Conservation (phyloP, 2,888 invertebrate species). For the Polydrusus tereticollis region DNA sequence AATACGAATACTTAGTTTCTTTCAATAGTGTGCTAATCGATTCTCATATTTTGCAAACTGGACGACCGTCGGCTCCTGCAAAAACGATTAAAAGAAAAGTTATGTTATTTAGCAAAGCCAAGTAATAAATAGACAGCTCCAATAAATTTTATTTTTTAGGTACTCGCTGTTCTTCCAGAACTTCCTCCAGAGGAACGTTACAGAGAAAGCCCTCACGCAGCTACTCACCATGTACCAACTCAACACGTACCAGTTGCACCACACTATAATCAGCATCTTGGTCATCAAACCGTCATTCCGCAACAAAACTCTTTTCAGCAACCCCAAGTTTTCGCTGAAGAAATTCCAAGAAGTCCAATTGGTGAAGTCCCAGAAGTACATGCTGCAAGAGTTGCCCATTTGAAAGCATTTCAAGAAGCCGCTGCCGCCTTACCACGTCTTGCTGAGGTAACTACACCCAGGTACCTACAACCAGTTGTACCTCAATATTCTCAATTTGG, state of each 20-base stretch:
- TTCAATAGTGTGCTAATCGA: too few species aligned
- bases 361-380: constrained; percentile 58
- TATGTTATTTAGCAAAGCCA: too few species aligned
- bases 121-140: neutral
- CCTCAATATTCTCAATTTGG: neutral
- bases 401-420: constrained; percentile 45
- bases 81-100: too few species aligned
- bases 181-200: constrained; percentile 49
- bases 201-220: neutral
- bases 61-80: too few species aligned
- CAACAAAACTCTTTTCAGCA: neutral
- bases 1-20: too few species aligned
- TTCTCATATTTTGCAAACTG: too few species aligned
- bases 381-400: constrained; percentile 55
- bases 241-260: neutral
- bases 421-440: constrained; percentile 20
- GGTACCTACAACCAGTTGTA: neutral
- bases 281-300: neutral
- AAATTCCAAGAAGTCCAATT: constrained; percentile 49
- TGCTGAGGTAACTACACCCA: neutral
- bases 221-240: neutral
- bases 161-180: constrained; percentile 49
- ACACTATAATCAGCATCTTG: constrained; percentile 6
- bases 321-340: neutral
- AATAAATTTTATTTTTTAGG: constrained; percentile 24